Evolutionary conservation across 2,888 invertebrate genomes (phyloP).

Genomic region (Pristionchus maxplancki): DNA sequence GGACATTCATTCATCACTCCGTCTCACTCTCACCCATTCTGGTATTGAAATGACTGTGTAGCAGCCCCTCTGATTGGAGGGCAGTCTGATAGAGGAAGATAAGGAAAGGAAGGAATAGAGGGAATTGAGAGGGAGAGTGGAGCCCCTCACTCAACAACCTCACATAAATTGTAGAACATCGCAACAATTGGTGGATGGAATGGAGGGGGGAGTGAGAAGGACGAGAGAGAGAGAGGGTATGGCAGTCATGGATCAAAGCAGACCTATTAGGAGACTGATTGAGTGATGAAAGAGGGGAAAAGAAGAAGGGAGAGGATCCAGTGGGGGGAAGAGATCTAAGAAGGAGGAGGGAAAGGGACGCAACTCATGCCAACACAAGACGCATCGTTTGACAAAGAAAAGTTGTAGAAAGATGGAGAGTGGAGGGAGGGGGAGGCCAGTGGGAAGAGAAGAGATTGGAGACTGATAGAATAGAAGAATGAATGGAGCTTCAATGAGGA

Average conservation of each 20-base stretch:
- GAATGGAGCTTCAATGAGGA: conserved; percentile 13
- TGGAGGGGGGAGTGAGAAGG: not conserved
- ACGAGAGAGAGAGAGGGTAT: conserved; percentile 4
- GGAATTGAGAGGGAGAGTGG: not conserved
- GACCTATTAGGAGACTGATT: conserved; percentile 46
- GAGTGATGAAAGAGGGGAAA: conserved; percentile 51
- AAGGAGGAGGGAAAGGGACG: conserved; percentile 30
- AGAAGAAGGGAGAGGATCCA: conserved; percentile 49
- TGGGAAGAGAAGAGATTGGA: conserved; percentile 28
- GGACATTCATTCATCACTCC: conserved; percentile 21
- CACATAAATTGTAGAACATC: conserved; percentile 36
- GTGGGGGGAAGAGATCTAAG: conserved; percentile 21
- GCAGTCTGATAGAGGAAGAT: not conserved
- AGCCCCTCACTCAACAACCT: not conserved
- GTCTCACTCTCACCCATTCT: conserved; percentile 20
- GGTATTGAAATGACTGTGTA: conserved; percentile 19
- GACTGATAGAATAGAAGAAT: conserved; percentile 25
- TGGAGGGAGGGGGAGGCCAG: not conserved
- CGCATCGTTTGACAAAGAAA: conserved; percentile 38
- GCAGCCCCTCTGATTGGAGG: not conserved
- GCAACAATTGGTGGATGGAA: conserved; percentile 15
- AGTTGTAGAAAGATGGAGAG: conserved; percentile 44
- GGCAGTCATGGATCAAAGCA: conserved; percentile 6
- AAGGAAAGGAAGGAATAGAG: not conserved
- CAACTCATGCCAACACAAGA: conserved; percentile 44